Conservation (phyloP, 2,888 invertebrate genomes). For the Monochamus alternatus region DNA sequence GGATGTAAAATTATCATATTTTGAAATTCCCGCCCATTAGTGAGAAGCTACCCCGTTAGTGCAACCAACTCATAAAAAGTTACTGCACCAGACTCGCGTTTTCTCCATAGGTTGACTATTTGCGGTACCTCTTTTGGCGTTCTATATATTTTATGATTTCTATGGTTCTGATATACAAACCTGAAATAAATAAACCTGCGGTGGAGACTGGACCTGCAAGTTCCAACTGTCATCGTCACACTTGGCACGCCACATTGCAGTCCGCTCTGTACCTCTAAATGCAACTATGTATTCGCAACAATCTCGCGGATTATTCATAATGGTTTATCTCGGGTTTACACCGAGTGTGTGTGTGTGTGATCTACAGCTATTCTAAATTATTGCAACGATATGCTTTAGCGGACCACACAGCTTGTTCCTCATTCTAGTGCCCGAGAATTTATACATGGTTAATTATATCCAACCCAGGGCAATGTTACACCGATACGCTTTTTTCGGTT, state of each 20-base stretch:
- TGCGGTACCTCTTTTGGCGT: too few relatives aligned
- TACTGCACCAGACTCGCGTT: too few relatives aligned
- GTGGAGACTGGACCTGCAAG: constrained; percentile 41
- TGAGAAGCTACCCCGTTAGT: too few relatives aligned
- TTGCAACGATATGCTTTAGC: constrained; percentile 32
- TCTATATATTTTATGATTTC: too few relatives aligned
- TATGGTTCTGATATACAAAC: too few relatives aligned
- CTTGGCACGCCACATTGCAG: constrained; percentile 45
- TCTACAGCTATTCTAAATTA: constrained; percentile 37
- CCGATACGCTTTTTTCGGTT: constrained; percentile 22
- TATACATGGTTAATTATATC: constrained; percentile 35
- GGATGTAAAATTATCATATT: too few relatives aligned
- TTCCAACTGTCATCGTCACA: constrained; percentile 51
- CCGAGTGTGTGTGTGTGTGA: constrained; percentile 29
- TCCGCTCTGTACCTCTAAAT: constrained; percentile 20
- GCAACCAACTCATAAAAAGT: too few relatives aligned
- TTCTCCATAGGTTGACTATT: too few relatives aligned
- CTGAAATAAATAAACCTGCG: constrained; percentile 42
- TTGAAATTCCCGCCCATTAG: too few relatives aligned
- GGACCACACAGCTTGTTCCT: constrained; percentile 41
- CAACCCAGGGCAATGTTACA: constrained; percentile 26
- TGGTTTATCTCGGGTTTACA: constrained; percentile 22
- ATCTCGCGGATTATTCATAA: constrained; percentile 35
- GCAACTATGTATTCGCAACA: constrained; percentile 15
- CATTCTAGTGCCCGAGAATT: constrained; percentile 36